Base-by-base conservation (phyloP, 2,113 vertebrate species). In the Eleginops maclovinus region DNA sequence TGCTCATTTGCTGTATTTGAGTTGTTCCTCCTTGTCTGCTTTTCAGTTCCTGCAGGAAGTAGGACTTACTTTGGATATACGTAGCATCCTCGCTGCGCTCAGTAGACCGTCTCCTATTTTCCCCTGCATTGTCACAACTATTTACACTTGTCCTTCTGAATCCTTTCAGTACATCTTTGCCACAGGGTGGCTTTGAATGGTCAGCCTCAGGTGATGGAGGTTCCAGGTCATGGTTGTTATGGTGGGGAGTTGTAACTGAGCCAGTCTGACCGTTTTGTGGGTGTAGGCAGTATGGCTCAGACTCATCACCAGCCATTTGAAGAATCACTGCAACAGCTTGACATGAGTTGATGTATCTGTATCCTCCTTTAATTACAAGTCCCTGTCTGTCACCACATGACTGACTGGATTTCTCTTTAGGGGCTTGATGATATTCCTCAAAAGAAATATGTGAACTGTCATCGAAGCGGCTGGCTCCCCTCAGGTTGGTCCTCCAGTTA, bases 401-500 rank as follows among this genome's bases (percentile, higher is more conserved):
- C 40, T 63, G 81, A 15, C 13, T 72, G 0, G 58, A n/a, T 8
- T 80, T 72, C 1, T 87, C 85, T 16, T 60, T 0, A 0, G 83
- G 87, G 24, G 77, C 69, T 4, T 75, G 41, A 17, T 81, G 60
- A 11, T 75, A 63, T 21, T 81, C 58, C 0, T 70, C 72, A 1
- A 55, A 43, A 2, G 73, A 63, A 36, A 66, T 72, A 0, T 61
- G 36, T 17, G 24, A 7, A 2, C 67, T 54, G 40, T 74, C 46
- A 0, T 49, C 3, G 11, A 90, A 80, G 72, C 73, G 3, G 60
- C 56, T 53, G 1, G 14, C 79, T 71, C 9, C 80, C 0, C 75
- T 81, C 68, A 81, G 79, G 24, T 84, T 91, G 4, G 67, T 91
- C 84, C 88, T 96, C 96, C 96, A 96, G 4, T 95, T 83, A 4